phyloP scores from a whole-genome alignment of 2,797 vertebrate species.

The Bradypodion ventrale region DNA sequence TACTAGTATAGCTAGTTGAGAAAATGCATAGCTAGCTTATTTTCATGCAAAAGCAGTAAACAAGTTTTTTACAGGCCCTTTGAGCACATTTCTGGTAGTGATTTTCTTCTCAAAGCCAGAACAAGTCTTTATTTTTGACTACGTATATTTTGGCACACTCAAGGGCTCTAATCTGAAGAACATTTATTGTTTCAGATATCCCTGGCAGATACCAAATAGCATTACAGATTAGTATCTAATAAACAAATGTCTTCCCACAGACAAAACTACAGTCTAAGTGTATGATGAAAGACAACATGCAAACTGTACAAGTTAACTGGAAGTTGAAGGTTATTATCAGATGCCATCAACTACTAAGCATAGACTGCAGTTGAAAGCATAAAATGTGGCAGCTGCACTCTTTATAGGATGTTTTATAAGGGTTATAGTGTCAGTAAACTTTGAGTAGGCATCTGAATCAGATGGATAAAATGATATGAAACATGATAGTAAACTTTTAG shows the following conservation, averaged over 20 bases:
- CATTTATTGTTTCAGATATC: not conserved
- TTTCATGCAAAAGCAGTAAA: slow-evolving; percentile 30
- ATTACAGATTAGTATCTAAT: not conserved
- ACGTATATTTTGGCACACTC: not conserved
- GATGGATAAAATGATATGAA: not conserved
- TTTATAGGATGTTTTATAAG: not conserved
- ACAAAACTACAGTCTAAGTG: slow-evolving; percentile 35
- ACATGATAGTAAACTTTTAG: not conserved
- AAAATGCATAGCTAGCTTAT: slow-evolving; percentile 42
- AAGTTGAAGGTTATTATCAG: slow-evolving; percentile 6
- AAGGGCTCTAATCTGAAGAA: not conserved
- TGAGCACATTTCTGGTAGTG: slow-evolving; percentile 13
- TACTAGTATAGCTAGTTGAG: slow-evolving; percentile 26
- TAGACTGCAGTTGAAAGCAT: not conserved
- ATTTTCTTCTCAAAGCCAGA: slow-evolving; percentile 28
- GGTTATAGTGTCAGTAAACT: not conserved
- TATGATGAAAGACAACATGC: slow-evolving; percentile 45
- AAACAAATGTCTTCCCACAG: not conserved
- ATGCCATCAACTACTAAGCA: not conserved
- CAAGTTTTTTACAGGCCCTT: slow-evolving; percentile 26
- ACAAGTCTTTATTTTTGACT: not conserved
- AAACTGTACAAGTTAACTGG: slow-evolving; percentile 46
- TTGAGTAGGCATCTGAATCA: not conserved
- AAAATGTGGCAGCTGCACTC: not conserved
- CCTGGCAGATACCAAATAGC: not conserved